phyloP scores from a whole-genome alignment of 2,888 invertebrate genomes.

The Oasisia sp. region DNA sequence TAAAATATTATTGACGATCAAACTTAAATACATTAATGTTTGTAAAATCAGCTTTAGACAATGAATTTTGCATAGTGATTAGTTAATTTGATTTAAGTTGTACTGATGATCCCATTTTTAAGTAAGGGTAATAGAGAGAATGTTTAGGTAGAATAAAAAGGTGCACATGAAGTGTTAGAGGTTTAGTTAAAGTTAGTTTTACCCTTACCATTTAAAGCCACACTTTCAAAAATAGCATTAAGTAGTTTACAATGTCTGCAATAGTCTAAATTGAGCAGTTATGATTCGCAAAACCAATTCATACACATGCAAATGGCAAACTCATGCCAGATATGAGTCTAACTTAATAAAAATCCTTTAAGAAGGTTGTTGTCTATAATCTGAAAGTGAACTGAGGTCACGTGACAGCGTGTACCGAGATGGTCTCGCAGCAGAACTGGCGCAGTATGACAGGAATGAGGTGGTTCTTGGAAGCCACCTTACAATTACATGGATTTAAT shows the following conservation, averaged over 20 bases:
- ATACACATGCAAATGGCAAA: too few relatives aligned
- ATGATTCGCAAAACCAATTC: too few relatives aligned
- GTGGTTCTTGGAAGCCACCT: too few relatives aligned
- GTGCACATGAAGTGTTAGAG: too few relatives aligned
- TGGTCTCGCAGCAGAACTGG: not conserved
- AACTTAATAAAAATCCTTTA: too few relatives aligned
- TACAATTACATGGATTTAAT: not conserved
- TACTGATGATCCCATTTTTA: not conserved
- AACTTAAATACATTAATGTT: not conserved
- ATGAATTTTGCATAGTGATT: not conserved
- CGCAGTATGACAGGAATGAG: too few relatives aligned
- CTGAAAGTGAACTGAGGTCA: not conserved
- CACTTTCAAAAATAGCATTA: too few relatives aligned
- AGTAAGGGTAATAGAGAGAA: not conserved
- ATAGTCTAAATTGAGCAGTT: too few relatives aligned
- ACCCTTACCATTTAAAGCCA: too few relatives aligned
- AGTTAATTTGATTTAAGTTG: not conserved
- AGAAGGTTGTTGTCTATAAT: not conserved
- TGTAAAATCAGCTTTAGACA: not conserved
- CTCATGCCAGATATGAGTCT: too few relatives aligned
- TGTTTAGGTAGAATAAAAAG: not conserved
- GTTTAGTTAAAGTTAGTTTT: too few relatives aligned
- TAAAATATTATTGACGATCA: not conserved
- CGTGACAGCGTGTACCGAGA: not conserved
- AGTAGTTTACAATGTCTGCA: too few relatives aligned